These are phyloP conservation scores for Xerus inauris DNA, from an alignment of 2,113 vertebrate genomes.

Conservation along the genomic window DNA sequence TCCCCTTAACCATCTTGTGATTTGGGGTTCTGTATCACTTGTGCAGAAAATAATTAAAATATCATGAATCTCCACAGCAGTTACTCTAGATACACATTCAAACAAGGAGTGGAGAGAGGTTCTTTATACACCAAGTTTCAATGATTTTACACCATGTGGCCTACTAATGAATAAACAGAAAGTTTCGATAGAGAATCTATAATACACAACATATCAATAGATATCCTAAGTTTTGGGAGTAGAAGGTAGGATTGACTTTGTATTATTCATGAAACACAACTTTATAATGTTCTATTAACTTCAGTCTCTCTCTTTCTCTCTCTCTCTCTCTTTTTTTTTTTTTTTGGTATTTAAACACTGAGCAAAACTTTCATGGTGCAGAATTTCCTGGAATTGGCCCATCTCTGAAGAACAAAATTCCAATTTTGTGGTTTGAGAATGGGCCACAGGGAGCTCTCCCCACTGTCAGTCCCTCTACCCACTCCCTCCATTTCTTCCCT, in stretches of 20 bases:
- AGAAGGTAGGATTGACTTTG: neutral
- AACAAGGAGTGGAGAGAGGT: neutral
- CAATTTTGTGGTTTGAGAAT: neutral
- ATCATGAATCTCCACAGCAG: neutral
- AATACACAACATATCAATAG: neutral
- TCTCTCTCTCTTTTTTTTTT: neutral
- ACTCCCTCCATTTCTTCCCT: neutral
- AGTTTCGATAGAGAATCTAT: neutral
- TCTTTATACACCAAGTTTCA: neutral
- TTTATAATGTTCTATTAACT: neutral
- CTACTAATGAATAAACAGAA: neutral
- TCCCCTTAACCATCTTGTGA: neutral
- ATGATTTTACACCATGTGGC: neutral
- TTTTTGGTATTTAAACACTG: neutral
- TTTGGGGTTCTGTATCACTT: neutral
- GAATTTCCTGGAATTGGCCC: neutral
- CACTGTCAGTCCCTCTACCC: neutral
- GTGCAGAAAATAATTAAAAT: neutral
- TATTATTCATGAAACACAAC: neutral
- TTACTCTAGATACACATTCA: neutral
- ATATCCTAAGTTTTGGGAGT: neutral
- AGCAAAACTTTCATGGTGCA: neutral
- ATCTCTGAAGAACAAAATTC: neutral
- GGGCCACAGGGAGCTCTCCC: neutral
- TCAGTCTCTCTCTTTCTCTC: neutral